These are phyloP conservation scores for Pogonomyrmex barbatus DNA, from an alignment of 1,140 invertebrate genomes.

Conservation along the genomic window DNA sequence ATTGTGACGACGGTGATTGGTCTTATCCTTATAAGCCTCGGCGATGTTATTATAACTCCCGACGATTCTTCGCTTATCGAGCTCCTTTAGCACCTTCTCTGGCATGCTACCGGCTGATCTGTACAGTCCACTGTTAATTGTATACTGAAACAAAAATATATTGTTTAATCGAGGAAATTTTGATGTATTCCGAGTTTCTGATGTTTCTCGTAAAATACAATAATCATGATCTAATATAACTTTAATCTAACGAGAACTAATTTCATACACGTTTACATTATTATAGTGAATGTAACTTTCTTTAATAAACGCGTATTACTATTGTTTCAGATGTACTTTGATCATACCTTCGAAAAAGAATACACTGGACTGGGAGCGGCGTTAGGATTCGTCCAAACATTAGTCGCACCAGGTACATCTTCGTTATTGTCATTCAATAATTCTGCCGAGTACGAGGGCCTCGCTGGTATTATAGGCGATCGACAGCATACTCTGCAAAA, in stretches of 20 bases:
- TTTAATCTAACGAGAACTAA: conserved; percentile 26
- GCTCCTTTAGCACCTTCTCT: conserved; percentile 87
- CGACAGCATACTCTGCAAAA: conserved; percentile 90
- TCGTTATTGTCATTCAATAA: conserved; percentile 84
- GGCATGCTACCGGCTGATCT: conserved; percentile 82
- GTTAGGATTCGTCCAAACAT: conserved; percentile 91
- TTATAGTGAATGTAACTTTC: neutral
- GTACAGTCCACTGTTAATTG: conserved; percentile 44
- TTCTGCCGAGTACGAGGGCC: conserved; percentile 90
- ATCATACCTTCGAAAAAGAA: conserved; percentile 69
- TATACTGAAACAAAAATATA: conserved; percentile 47
- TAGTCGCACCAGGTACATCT: conserved; percentile 84
- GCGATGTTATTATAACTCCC: conserved; percentile 84
- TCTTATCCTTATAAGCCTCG: conserved; percentile 84
- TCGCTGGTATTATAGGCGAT: conserved; percentile 91
- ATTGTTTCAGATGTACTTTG: neutral
- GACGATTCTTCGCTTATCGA: conserved; percentile 88
- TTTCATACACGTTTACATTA: neutral
- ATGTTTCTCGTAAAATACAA: neutral
- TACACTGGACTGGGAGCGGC: conserved; percentile 81
- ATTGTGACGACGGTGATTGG: conserved; percentile 82
- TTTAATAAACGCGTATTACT: neutral
- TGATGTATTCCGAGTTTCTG: neutral
- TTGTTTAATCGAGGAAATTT: neutral
- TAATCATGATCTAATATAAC: neutral